A percentile compares a stretch with the other conserved stretches of the same genome.
Conservation (phyloP, 2,888 invertebrate genomes). For the Thelaira solivaga region DNA sequence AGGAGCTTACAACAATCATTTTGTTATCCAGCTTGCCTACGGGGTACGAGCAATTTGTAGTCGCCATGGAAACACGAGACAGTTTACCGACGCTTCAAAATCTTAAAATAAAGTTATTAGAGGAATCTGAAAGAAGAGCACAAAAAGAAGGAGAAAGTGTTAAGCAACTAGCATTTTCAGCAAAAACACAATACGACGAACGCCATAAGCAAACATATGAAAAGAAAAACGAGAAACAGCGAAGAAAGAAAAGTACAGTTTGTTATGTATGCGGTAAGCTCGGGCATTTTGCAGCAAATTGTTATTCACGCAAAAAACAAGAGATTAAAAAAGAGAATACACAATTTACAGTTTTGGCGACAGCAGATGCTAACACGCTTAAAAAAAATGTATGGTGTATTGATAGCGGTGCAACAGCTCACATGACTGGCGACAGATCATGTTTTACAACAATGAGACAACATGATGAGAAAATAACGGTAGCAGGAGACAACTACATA, state of each 20-base stretch:
- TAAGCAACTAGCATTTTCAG: not conserved
- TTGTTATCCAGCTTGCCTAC: conserved; percentile 46
- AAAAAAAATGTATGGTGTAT: not conserved
- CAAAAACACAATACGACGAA: too few species aligned
- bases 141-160: too few species aligned
- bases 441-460: too few species aligned
- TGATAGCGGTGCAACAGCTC: not conserved
- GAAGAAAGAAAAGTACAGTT: too few species aligned
- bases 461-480: not conserved
- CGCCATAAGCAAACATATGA: too few species aligned
- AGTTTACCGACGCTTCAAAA: too few species aligned
- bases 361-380: not conserved
- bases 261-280: too few species aligned
- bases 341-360: not conserved
- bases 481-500: not conserved
- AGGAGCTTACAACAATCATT: conserved; percentile 30
- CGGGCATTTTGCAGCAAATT: conserved; percentile 18
- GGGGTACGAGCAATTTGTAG: too few species aligned
- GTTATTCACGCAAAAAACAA: not conserved
- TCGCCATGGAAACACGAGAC: too few species aligned
- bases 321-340: not conserved
- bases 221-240: too few species aligned
- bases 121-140: conserved; percentile 30
- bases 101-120: conserved; percentile 50
- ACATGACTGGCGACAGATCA: conserved; percentile 18